Evolutionary conservation across 1,140 invertebrate genomes (phyloP).

Genomic region (Drosophila arawakana): DNA sequence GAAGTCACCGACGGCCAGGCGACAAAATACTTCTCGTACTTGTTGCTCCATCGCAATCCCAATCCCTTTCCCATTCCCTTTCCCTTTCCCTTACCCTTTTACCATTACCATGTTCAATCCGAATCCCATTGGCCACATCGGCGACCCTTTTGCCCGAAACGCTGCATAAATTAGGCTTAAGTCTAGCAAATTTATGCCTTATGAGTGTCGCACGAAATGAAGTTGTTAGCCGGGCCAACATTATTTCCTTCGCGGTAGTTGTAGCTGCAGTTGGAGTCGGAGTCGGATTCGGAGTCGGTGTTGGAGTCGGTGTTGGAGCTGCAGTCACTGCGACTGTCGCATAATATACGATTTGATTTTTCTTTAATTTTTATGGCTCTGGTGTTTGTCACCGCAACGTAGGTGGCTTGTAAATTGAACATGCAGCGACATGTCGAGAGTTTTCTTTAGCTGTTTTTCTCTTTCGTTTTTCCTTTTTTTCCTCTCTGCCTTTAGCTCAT

Average conservation of each 20-base stretch:
- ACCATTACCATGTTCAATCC: too few relatives aligned
- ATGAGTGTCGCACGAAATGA: constrained; percentile 82
- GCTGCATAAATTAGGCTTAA: constrained; percentile 84
- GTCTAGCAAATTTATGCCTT: constrained; percentile 84
- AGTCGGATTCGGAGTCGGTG: background rate
- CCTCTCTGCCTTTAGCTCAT: constrained; percentile 34
- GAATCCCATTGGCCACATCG: constrained; percentile 30
- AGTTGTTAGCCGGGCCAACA: constrained; percentile 83
- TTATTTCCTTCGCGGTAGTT: constrained; percentile 46
- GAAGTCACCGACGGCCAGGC: background rate
- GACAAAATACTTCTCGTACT: constrained; percentile 29
- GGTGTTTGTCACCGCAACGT: constrained; percentile 76
- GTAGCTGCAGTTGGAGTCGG: background rate
- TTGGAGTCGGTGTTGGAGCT: background rate
- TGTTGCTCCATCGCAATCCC: constrained; percentile 49
- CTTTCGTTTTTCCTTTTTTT: constrained; percentile 3
- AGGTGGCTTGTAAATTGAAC: constrained; percentile 77
- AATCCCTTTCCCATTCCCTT: too few relatives aligned
- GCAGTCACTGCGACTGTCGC: constrained; percentile 10
- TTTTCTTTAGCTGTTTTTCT: constrained; percentile 42
- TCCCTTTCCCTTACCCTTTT: too few relatives aligned
- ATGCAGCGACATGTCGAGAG: constrained; percentile 61
- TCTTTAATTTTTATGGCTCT: constrained; percentile 76
- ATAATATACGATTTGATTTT: constrained; percentile 82
- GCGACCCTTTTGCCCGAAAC: constrained; percentile 66